Evolutionary conservation across 23 tunicate genomes (phyloP), one percentile per base, ranked within the genome.

Genomic region (Styela plicata): DNA sequence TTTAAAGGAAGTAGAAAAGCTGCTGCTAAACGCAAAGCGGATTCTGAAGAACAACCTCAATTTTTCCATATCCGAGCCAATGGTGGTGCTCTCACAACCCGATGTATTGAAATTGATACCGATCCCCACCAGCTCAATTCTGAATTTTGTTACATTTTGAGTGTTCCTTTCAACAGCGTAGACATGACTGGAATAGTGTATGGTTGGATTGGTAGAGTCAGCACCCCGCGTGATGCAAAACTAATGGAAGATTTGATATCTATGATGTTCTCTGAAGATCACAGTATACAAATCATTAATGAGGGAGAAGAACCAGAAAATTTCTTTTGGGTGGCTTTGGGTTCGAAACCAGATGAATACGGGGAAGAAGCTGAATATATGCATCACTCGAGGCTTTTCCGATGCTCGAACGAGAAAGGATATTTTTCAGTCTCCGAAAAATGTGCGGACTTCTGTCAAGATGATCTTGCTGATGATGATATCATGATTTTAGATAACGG

Each of bases 251-350:
- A 91, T 30, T 33, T 96, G 30, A 83, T 89, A 30, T 36, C 91
- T 24, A 64, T 52, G 33, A 85, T 93, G 89, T 93, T 88, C 37
- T 84, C 91, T 22, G 82, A 85, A 70, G 82, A 82, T 36, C 87
- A 85, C 82, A 93, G 98, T 64, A 85, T 93, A 5, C 83, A 96
- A 89, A 85, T 96, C 30, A 53, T 96, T 1, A 96, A 96, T 82
- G 99, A 96, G 62, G 99, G 99, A 3, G 99, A 96, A 77, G 99
- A 96, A 69, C 99, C 99, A 28, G 99, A 96, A 69, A 96, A 96
- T 75, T 96, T 96, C 88, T 96, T 96, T 70, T 96, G 99, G 99
- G 87, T 96, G 13, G 99, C 96, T 1, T 73, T 96, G 2, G 99
- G 99, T 28, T 83, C 74, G 24, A 73, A 75, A 37, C 24, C 83